A percentile compares a stretch with the other conserved stretches of the same genome.
Evolutionary conservation across 2,888 invertebrate genomes (phyloP).

Genomic region (Protodeltote pygarga): DNA sequence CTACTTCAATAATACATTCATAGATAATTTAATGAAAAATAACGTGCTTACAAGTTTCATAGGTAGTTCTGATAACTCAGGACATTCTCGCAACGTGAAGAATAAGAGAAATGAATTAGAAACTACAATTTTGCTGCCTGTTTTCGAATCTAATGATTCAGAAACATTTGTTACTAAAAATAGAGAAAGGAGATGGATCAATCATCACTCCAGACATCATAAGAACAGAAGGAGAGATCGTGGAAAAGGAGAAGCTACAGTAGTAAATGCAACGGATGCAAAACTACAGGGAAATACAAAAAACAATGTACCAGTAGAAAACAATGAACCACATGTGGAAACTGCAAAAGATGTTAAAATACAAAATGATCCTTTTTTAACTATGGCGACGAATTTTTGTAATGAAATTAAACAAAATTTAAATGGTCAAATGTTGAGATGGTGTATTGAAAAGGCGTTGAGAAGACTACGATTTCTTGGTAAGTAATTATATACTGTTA

Average conservation of each 20-base stretch:
- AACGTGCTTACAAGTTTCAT: constrained; percentile 65
- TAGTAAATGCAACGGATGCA: constrained; percentile 27
- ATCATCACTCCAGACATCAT: constrained; percentile 56
- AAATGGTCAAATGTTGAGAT: constrained; percentile 62
- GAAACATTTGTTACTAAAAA: constrained; percentile 20
- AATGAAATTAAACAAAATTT: constrained; percentile 71
- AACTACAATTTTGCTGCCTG: constrained; percentile 66
- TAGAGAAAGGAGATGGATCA: constrained; percentile 73
- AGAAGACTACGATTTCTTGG: constrained; percentile 70
- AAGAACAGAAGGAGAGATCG: constrained; percentile 42
- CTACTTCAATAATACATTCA: constrained; percentile 81
- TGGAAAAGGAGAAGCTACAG: constrained; percentile 23
- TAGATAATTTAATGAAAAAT: constrained; percentile 73
- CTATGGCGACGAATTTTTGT: constrained; percentile 76
- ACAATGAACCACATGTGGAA: constrained; percentile 1
- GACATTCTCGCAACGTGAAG: constrained; percentile 54
- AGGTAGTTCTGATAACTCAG: constrained; percentile 45
- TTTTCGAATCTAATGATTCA: constrained; percentile 49
- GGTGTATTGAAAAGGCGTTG: constrained; percentile 78
- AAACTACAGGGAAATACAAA: background rate
- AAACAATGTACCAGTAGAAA: constrained; percentile 1
- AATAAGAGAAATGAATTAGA: constrained; percentile 64
- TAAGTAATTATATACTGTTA: constrained; percentile 47
- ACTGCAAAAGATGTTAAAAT: constrained; percentile 20
- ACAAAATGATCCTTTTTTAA: constrained; percentile 61